Percentiles rank a stretch among this genome's conserved stretches.
Conservation (phyloP, 1,140 invertebrate genomes). For the Zaprionus davidi region DNA sequence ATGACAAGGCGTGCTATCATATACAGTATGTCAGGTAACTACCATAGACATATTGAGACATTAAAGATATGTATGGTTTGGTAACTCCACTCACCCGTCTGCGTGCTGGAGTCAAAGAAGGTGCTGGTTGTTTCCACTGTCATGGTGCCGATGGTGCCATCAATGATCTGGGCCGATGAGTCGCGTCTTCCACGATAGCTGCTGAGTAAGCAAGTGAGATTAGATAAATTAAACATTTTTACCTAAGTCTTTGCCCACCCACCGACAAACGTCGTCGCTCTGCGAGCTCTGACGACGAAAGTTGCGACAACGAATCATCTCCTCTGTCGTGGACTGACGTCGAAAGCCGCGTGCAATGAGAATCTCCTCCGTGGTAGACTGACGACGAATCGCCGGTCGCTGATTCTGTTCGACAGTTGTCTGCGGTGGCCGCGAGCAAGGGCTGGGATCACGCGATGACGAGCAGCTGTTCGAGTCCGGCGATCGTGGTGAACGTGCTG, state of each 20-base stretch:
- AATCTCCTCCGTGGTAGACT: slow-evolving; percentile 96
- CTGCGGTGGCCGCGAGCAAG: slow-evolving; percentile 87
- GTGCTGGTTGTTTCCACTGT: slow-evolving; percentile 96
- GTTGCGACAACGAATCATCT: slow-evolving; percentile 95
- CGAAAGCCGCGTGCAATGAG: slow-evolving; percentile 94
- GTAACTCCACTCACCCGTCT: slow-evolving; percentile 90
- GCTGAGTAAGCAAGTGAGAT: neutral
- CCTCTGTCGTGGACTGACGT: slow-evolving; percentile 94
- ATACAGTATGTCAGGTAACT: too few relatives aligned
- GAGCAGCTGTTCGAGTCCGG: slow-evolving; percentile 91
- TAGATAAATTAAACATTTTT: neutral
- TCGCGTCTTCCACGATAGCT: slow-evolving; percentile 91
- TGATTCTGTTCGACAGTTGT: slow-evolving; percentile 85
- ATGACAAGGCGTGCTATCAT: neutral
- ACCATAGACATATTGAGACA: too few relatives aligned
- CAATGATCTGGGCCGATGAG: slow-evolving; percentile 94
- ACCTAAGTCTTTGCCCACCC: slow-evolving; percentile 30
- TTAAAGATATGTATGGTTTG: neutral
- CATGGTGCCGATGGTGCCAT: slow-evolving; percentile 96
- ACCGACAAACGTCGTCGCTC: slow-evolving; percentile 90
- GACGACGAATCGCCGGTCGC: slow-evolving; percentile 89
- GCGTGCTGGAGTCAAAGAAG: slow-evolving; percentile 96
- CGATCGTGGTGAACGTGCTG: slow-evolving; percentile 87
- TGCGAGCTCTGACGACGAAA: slow-evolving; percentile 92
- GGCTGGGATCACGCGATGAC: slow-evolving; percentile 89